These are phyloP conservation scores for Drymodes brunneopygia DNA, from an alignment of 2,113 vertebrate species.

Conservation along the genomic window DNA sequence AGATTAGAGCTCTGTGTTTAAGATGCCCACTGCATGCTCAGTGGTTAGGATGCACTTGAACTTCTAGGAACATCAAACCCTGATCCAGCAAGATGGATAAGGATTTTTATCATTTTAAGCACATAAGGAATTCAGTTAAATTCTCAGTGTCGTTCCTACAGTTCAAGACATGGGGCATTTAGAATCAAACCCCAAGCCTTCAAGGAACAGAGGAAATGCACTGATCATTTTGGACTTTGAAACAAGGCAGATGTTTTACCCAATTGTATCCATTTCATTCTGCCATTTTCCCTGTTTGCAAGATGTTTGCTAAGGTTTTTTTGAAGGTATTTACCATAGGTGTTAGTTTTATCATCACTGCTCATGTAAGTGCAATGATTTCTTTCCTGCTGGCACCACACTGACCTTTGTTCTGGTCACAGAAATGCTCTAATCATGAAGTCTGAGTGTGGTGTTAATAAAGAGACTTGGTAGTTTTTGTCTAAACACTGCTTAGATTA, in stretches of 20 bases:
- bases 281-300: background rate
- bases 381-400: background rate
- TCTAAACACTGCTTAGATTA: background rate
- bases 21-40: background rate
- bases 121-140: background rate
- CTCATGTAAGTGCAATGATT: background rate
- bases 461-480: background rate
- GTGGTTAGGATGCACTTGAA: background rate
- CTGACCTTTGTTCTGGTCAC: background rate
- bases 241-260: background rate
- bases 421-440: background rate
- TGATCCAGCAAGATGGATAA: background rate
- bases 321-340: background rate
- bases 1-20: background rate
- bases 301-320: background rate
- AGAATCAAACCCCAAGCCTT: background rate
- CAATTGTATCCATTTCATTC: background rate
- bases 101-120: background rate
- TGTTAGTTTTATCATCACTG: background rate
- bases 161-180: background rate
- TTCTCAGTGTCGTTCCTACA: background rate
- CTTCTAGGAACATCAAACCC: background rate
- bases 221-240: background rate
- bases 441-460: background rate
- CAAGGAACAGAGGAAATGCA: background rate